phyloP scores from a whole-genome alignment of 2,113 vertebrate species.

The Datnioides undecimradiatus region DNA sequence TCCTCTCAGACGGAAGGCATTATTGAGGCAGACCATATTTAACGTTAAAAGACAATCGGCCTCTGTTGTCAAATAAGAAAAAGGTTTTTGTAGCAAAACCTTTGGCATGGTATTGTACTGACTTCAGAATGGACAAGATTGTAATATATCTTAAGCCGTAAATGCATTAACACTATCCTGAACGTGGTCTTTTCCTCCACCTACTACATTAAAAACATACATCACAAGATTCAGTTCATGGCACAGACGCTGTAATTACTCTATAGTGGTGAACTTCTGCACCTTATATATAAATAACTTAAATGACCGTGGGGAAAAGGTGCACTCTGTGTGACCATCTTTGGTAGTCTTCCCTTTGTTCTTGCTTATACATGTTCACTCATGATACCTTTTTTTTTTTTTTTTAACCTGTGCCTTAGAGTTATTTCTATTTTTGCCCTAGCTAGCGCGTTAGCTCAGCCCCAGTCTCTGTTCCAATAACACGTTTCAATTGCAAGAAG shows the following conservation, averaged over 20 bases:
- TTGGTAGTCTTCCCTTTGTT: not conserved
- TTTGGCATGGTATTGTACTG: no score
- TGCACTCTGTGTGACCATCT: constrained; percentile 19
- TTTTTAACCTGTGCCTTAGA: not conserved
- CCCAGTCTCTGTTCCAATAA: not conserved
- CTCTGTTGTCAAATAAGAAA: not conserved
- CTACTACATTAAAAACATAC: not conserved
- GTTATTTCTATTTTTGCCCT: constrained; percentile 2
- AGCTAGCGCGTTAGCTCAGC: not conserved
- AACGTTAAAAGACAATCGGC: not conserved
- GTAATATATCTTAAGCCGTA: no score
- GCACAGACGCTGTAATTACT: not conserved
- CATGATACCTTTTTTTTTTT: not conserved
- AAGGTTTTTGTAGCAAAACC: not conserved
- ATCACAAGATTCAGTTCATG: not conserved
- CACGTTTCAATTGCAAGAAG: not conserved
- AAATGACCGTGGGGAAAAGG: constrained; percentile 7
- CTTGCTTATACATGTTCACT: not conserved
- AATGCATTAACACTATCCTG: not conserved
- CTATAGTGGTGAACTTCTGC: not conserved
- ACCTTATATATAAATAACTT: no score
- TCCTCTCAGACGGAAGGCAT: no score
- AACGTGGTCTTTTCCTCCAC: not conserved
- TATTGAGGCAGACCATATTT: not conserved
- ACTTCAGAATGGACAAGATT: no score